Percentiles rank a stretch among this genome's conserved stretches.
phyloP scores from a whole-genome alignment of 2,888 invertebrate species.

The Galeopsomyia nigrocyanea region DNA sequence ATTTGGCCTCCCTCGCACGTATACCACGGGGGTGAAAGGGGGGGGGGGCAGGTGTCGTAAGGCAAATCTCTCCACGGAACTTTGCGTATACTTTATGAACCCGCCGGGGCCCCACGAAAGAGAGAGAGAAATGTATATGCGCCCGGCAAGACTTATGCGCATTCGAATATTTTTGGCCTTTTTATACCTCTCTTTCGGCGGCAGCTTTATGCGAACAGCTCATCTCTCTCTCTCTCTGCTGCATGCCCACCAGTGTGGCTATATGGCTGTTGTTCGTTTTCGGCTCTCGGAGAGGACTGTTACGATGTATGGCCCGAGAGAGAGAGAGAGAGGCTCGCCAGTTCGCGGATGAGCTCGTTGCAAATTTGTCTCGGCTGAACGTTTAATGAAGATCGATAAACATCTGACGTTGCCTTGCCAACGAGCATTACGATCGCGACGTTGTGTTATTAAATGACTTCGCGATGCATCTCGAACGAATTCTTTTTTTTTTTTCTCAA shows the following conservation, averaged over 20 bases:
- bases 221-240: constrained; percentile 30
- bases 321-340: too few species aligned
- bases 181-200: constrained; percentile 29
- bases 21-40: background rate
- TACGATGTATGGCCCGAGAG: too few species aligned
- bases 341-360: too few species aligned
- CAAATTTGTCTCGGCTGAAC: too few species aligned
- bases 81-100: constrained; percentile 38
- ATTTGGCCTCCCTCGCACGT: constrained; percentile 60
- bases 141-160: constrained; percentile 36
- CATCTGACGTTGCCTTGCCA: too few species aligned
- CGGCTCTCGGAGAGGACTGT: background rate
- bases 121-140: constrained; percentile 17
- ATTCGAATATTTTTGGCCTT: constrained; percentile 41
- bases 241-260: background rate
- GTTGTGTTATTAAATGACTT: too few species aligned
- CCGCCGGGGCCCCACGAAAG: constrained; percentile 1
- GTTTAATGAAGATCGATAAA: too few species aligned
- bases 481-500: too few species aligned
- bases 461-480: too few species aligned
- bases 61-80: constrained; percentile 49
- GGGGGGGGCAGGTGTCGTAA: constrained; percentile 52
- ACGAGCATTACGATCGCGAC: too few species aligned
- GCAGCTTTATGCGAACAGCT: constrained; percentile 31
- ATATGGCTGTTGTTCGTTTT: constrained; percentile 18